phyloP scores from a whole-genome alignment of 2,888 invertebrate genomes.

The Dendrolimus houi region DNA sequence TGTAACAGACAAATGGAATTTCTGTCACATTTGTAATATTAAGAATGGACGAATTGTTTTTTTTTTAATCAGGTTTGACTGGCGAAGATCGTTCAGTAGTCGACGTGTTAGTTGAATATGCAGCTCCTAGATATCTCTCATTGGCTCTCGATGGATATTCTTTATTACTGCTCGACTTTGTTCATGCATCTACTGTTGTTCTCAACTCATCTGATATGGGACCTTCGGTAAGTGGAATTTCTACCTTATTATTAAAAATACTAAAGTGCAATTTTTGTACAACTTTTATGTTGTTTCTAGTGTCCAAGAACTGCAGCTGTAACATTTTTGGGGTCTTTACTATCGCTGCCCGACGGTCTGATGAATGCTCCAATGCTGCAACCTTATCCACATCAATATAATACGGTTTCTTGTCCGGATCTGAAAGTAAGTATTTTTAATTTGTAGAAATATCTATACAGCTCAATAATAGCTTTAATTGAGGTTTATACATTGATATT shows the following conservation, averaged over 20 bases:
- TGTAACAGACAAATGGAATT: too few species aligned
- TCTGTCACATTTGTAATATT: too few species aligned
- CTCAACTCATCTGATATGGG: conserved; percentile 87
- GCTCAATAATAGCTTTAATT: too few species aligned
- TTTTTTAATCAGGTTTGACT: conserved; percentile 64
- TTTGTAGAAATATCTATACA: neutral
- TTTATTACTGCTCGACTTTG: conserved; percentile 89
- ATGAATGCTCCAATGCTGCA: conserved; percentile 82
- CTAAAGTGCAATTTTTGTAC: too few species aligned
- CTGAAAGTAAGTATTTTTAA: conserved; percentile 76
- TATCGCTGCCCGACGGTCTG: conserved; percentile 86
- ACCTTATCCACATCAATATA: conserved; percentile 79
- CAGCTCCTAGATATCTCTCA: conserved; percentile 91
- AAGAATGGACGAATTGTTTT: neutral
- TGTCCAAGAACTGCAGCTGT: conserved; percentile 94
- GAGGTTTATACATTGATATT: too few species aligned
- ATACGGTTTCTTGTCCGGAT: conserved; percentile 81
- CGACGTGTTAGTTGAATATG: conserved; percentile 87
- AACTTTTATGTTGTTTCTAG: conserved; percentile 41
- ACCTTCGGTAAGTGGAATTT: conserved; percentile 47
- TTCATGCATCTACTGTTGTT: conserved; percentile 92
- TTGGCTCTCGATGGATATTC: conserved; percentile 92
- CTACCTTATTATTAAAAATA: too few species aligned
- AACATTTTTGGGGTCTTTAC: conserved; percentile 89
- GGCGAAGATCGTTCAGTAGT: conserved; percentile 85